Percentiles rank a stretch among this genome's conserved stretches.
Conservation (phyloP, 2,888 invertebrate species). For the Watsonalla binaria region DNA sequence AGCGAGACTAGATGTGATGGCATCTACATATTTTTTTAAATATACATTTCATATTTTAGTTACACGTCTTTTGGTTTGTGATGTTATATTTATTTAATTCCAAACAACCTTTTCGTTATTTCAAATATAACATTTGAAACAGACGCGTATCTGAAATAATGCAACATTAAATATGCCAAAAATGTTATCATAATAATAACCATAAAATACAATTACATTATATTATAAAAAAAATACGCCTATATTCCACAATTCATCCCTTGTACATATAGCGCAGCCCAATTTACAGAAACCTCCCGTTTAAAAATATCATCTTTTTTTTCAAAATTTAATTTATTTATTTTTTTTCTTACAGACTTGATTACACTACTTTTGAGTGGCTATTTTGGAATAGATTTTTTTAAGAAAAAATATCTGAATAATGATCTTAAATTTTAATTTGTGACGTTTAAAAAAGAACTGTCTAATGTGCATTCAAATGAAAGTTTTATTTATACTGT, state of each 20-base stretch:
- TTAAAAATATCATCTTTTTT: background rate
- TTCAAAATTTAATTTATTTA: background rate
- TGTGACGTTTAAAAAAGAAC: no score
- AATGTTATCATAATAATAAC: conserved; percentile 2
- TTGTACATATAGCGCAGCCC: background rate
- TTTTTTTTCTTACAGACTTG: background rate
- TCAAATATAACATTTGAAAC: background rate
- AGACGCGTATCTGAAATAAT: background rate
- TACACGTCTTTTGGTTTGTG: conserved; percentile 7
- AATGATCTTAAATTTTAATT: background rate
- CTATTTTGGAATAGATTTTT: background rate
- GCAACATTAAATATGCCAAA: conserved; percentile 3
- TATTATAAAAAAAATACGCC: background rate
- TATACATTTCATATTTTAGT: conserved; percentile 36
- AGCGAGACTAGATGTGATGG: conserved; percentile 72
- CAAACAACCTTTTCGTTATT: background rate
- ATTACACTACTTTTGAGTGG: background rate
- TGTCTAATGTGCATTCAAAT: no score
- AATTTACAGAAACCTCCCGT: background rate
- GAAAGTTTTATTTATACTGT: no score
- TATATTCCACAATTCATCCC: background rate
- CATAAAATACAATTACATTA: background rate
- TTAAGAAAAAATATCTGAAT: background rate
- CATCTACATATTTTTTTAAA: conserved; percentile 56
- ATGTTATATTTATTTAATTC: background rate